Base-by-base conservation (phyloP, 2,797 vertebrate species). In the Malurus leucopterus region DNA sequence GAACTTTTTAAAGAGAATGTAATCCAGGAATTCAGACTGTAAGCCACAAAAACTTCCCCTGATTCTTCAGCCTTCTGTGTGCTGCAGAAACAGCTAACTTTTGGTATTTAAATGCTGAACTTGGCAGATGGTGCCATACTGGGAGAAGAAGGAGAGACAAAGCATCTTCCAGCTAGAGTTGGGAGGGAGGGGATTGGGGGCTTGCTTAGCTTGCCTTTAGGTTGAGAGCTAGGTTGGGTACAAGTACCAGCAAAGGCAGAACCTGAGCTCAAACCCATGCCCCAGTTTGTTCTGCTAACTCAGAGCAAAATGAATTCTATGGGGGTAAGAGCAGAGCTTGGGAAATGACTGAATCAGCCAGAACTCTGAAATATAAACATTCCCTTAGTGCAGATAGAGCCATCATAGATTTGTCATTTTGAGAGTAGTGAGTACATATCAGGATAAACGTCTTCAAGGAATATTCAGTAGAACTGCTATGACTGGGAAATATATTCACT, bases 341-440 rank as follows among this genome's bases (percentile, higher is more conserved):
- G 47, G 16, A 72, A 75, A 54, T 23, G n/a, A 57, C 76, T 73
- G 83, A 57, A 84, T 86, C 70, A 81, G 80, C 41, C 83, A 78
- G 55, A 92, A 69, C 41, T 78, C 49, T 69, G 70, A 72, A 89
- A 57, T 38, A 38, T 29, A 88, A 84, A 81, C 50, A 59, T 63
- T 75, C 27, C 57, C 38, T 72, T 58, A 84, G 53, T 32, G 57
- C 74, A 82, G 64, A 64, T 57, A 90, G 57, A 92, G 36, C 72
- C 68, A 34, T 86, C 71, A 40, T 21, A 36, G 72, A 79, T 93
- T 88, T 88, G 86, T 79, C 64, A 76, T 71, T 86, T 86, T 70
- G 64, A 51, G 61, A 71, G 53, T 40, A 80, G 74, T 84, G 88
- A 87, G 68, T 67, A 55, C 57, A 11, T 54, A 68, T 54, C 84